Conservation (phyloP, 2,888 invertebrate species). For the Syrphus vitripennis region DNA sequence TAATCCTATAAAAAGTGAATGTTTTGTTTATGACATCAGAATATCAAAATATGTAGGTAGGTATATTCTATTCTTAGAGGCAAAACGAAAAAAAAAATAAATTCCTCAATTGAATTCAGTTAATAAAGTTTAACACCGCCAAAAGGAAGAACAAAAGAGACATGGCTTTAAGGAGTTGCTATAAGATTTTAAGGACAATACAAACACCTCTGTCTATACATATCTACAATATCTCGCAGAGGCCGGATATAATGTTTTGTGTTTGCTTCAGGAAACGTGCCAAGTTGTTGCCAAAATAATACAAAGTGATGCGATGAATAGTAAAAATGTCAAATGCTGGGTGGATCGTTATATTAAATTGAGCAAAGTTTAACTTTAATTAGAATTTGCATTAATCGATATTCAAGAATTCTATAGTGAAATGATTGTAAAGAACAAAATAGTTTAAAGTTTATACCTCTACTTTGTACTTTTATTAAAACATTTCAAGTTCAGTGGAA, state of each 20-base stretch:
- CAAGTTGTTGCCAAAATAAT: conserved; percentile 59
- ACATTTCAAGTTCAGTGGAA: too few relatives aligned
- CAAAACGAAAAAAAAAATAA: background rate
- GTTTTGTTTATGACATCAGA: background rate
- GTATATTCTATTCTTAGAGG: background rate
- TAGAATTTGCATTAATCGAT: conserved; percentile 34
- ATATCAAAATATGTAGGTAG: background rate
- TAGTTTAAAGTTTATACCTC: too few relatives aligned
- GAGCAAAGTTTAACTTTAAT: conserved; percentile 41
- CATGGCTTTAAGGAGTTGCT: background rate
- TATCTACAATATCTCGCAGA: background rate
- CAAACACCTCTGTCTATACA: background rate
- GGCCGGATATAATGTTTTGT: conserved; percentile 31
- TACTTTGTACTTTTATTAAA: too few relatives aligned
- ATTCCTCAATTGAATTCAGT: background rate
- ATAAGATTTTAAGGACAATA: background rate
- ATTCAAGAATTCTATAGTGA: background rate
- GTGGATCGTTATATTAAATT: conserved; percentile 46
- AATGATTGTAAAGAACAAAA: background rate
- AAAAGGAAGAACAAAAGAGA: background rate
- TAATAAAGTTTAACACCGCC: background rate
- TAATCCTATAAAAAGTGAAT: background rate
- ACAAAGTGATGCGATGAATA: conserved; percentile 65
- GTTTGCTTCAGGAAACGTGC: conserved; percentile 53
- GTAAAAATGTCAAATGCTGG: conserved; percentile 57